A percentile compares a stretch with the other conserved stretches of the same genome.
phyloP scores from a whole-genome alignment of 1,140 invertebrate genomes.

The Nebria ingens region DNA sequence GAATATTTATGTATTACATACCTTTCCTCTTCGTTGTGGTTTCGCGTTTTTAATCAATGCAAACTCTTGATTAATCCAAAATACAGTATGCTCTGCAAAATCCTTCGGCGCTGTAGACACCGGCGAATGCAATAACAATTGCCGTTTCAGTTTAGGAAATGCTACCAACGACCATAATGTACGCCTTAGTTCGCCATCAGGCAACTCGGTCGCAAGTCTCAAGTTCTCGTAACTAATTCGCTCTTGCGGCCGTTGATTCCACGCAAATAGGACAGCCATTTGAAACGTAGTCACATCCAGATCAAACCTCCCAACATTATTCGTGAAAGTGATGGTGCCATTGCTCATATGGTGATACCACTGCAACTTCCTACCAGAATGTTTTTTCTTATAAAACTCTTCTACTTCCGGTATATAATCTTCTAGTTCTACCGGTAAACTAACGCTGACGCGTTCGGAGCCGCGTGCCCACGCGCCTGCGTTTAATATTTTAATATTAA shows the following conservation, averaged over 20 bases:
- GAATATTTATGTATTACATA: slow-evolving; percentile 27
- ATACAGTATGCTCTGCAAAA: slow-evolving; percentile 83
- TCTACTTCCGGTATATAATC: slow-evolving; percentile 97
- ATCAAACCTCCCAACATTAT: slow-evolving; percentile 89
- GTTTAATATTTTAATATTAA: slow-evolving; percentile 93
- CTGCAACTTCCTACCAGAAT: slow-evolving; percentile 94
- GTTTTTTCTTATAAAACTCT: slow-evolving; percentile 92
- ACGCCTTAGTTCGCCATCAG: slow-evolving; percentile 82
- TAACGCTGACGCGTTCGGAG: slow-evolving; percentile 88
- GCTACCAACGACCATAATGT: slow-evolving; percentile 96
- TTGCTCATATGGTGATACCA: slow-evolving; percentile 99
- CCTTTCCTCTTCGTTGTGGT: slow-evolving; percentile 85
- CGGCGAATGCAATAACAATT: slow-evolving; percentile 75
- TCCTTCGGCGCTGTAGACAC: slow-evolving; percentile 80
- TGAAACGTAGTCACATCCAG: slow-evolving; percentile 98
- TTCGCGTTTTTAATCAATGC: slow-evolving; percentile 85
- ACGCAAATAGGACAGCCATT: slow-evolving; percentile 98
- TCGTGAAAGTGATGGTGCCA: slow-evolving; percentile 93
- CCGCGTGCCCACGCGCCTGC: slow-evolving; percentile 95
- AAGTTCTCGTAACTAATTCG: slow-evolving; percentile 93
- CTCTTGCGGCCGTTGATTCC: slow-evolving; percentile 91
- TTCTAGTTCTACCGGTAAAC: slow-evolving; percentile 92
- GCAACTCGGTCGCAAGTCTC: slow-evolving; percentile 89
- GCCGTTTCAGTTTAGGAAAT: slow-evolving; percentile 93
- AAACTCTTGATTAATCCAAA: slow-evolving; percentile 98